phyloP scores from a whole-genome alignment of 2,888 invertebrate species.

The Imbricaverruca yamaguchii region DNA sequence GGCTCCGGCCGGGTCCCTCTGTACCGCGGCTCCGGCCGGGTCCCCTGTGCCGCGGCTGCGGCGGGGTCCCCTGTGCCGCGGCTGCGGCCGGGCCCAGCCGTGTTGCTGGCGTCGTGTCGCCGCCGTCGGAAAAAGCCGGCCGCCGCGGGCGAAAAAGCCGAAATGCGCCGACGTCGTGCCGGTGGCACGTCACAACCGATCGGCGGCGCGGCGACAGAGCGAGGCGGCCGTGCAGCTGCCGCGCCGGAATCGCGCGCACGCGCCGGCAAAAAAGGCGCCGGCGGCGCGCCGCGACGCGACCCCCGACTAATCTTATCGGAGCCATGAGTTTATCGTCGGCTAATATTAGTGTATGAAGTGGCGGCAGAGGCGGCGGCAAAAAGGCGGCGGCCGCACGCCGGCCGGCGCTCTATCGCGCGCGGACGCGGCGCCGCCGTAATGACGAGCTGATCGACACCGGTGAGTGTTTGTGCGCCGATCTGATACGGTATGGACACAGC shows the following conservation, averaged over 20 bases:
- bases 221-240: not conserved
- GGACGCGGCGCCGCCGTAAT: not conserved
- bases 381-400: not conserved
- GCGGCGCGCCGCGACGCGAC: not conserved
- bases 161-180: not conserved
- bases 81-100: too few species aligned
- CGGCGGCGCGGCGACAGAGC: not conserved
- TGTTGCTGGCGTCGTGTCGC: too few species aligned
- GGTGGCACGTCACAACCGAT: constrained; percentile 14
- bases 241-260: not conserved
- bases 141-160: not conserved
- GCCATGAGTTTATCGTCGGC: not conserved
- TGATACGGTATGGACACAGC: not conserved
- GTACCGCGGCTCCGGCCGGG: too few species aligned
- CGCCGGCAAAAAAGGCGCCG: constrained; percentile 2
- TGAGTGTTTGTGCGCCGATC: constrained; percentile 3
- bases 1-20: too few species aligned
- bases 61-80: too few species aligned
- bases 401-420: not conserved
- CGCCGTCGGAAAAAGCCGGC: not conserved
- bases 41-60: too few species aligned
- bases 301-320: constrained; percentile 5
- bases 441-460: constrained; percentile 1
- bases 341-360: constrained; percentile 19
- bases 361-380: not conserved